Conservation (phyloP, 2,113 vertebrate genomes). For the Trogon surrucura region DNA sequence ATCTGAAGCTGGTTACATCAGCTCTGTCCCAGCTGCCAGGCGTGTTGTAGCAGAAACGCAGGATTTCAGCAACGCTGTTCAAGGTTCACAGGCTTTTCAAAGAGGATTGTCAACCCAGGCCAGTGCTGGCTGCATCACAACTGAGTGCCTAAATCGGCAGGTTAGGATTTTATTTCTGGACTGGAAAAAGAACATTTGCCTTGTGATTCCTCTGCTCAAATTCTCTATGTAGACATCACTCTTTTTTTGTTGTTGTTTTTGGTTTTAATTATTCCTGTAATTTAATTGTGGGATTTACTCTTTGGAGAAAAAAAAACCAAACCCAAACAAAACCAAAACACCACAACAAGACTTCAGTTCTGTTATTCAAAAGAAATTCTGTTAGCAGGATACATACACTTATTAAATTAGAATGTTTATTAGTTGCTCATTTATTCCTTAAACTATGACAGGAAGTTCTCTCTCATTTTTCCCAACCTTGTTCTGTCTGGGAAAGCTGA, state of each 20-base stretch:
- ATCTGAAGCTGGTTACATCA: not conserved
- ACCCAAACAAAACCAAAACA: not conserved
- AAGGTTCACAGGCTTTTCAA: not conserved
- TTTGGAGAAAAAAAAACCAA: not conserved
- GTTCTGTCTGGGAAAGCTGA: conserved; percentile 29
- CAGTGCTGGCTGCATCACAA: not conserved
- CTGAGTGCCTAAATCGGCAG: not conserved
- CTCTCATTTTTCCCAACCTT: not conserved
- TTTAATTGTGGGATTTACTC: not conserved
- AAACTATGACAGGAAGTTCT: not conserved
- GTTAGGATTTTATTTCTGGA: not conserved
- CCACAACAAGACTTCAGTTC: not conserved
- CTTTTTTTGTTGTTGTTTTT: not conserved
- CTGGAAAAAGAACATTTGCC: not conserved
- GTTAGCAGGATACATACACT: not conserved
- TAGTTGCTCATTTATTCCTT: conserved; percentile 6
- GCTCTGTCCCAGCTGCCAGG: not conserved
- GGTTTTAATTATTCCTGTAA: not conserved
- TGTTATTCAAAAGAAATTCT: conserved; percentile 1
- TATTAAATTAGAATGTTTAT: not conserved
- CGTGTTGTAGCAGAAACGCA: not conserved
- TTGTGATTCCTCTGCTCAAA: not conserved
- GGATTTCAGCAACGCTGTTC: not conserved
- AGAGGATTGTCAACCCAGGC: not conserved
- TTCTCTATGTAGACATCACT: not conserved